Evolutionary conservation across 92 coral and sea anemone genomes (phyloP), one percentile per base, ranked within the genome.

Genomic region (Palythoa grandiflora): DNA sequence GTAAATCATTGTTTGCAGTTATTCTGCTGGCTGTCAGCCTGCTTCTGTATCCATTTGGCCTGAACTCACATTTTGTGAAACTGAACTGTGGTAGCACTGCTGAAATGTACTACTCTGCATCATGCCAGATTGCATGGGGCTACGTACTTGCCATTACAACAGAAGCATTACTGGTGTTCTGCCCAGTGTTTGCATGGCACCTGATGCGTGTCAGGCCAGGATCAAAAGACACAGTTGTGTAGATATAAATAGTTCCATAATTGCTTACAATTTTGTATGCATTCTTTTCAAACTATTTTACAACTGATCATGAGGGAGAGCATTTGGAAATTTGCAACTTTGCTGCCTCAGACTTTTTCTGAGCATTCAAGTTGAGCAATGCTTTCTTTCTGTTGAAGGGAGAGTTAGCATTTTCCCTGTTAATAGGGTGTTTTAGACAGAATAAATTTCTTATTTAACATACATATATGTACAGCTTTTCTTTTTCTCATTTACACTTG

Each of bases 121-220:
- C 84, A 9, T 94, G 98, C 74, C 83, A 91, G 51, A 89, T 94
- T 38, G 95, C 98, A 37, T 94, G 98, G 98, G 98, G 96, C 35
- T 91, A 93, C 85, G 87, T 91, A 14, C 88, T 94, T 65, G 98
- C 98, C 9, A 93, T 93, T 40, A 84, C 94, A 79, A 93, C 92
- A 28, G 88, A 90, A 50, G 94, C 87, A 1, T 89, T 93, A 51
- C 92, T 94, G 9, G 80, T 94, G 54, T 93, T 94, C 87, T 94
- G 98, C 70, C 98, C 98, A 44, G 71, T 94, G 36, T 76, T 94
- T 75, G 98, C 96, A 9, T 71, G 90, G 87, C 93, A 94, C 68
- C 90, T 94, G 37, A 86, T 89, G 71, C 73, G 80, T 52, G 72
- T 80, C 15, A 84, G 91, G 59, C 94, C 96, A 83, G 91, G 92